phyloP scores from a whole-genome alignment of 2,797 vertebrate species.

The Ctenopoma multispine region DNA sequence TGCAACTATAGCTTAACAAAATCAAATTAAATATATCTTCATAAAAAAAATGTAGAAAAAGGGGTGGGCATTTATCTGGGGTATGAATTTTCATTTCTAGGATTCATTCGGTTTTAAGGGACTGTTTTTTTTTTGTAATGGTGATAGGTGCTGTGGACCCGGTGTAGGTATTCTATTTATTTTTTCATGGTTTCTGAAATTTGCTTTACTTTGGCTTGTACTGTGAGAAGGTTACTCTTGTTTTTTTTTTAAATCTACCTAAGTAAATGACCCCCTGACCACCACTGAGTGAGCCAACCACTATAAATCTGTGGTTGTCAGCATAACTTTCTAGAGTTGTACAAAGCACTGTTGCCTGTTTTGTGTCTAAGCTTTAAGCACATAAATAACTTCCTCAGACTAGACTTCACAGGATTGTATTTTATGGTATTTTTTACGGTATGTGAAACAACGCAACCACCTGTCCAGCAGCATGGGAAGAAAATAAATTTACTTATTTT shows the following conservation, averaged over 20 bases:
- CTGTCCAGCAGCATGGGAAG: not conserved
- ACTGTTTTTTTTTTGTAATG: too few relatives aligned
- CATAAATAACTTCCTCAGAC: not conserved
- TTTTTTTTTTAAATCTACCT: slow-evolving; percentile 4
- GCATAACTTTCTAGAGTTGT: too few relatives aligned
- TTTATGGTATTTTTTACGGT: not conserved
- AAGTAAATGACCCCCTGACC: slow-evolving; percentile 6
- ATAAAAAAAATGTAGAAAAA: not conserved
- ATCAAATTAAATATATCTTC: not conserved
- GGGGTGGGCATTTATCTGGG: not conserved
- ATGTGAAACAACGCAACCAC: too few relatives aligned
- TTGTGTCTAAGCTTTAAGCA: not conserved
- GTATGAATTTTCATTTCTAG: too few relatives aligned
- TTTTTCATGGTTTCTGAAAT: slow-evolving; percentile 1
- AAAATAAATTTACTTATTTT: not conserved
- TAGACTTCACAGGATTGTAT: not conserved
- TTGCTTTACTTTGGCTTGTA: slow-evolving; percentile 3
- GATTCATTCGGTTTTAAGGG: too few relatives aligned
- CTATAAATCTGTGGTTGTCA: not conserved
- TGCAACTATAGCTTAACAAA: not conserved
- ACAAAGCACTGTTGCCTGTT: too few relatives aligned
- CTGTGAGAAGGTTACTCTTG: slow-evolving; percentile 50
- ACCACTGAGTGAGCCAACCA: slow-evolving; percentile 22
- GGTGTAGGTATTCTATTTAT: not conserved
- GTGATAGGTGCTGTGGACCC: too few relatives aligned